Evolutionary conservation across 2,888 invertebrate genomes (phyloP), one percentile per base, ranked within the genome.

Genomic region (Leptinotarsa tumamoca): DNA sequence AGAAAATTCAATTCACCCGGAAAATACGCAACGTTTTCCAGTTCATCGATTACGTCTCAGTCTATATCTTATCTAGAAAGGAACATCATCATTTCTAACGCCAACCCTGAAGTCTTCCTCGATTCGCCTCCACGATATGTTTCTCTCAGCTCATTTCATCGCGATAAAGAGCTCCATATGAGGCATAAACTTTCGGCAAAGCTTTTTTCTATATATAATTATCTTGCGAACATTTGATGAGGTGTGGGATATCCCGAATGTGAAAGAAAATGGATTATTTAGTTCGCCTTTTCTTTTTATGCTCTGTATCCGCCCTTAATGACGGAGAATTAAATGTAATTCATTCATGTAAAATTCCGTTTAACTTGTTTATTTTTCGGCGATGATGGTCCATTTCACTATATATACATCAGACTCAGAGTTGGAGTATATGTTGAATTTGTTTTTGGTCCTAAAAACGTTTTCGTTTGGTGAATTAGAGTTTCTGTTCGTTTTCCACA

Each of bases 111-210:
- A 18, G 33, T 58, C 54, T 54, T 23, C 58, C 58, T 58, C 70
- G 21, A 18, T 54, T 69, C 56, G 58, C 70, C n/a, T 10, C 21
- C 43, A 43, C 69, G 54, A 69, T 69, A 56, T 56, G 54, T 69
- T 69, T 15, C 23, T 58, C 58, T 58, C 50, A 7, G 21, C 70
- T 49, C 49, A 49, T 70, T 70, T 70, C 70, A 61, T 33, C 15
- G 58, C 70, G 70, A 70, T 70, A 70, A 70, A 70, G 61, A 70
- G 50, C 49, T 43, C 61, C n/a, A 54, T 69, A 56, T 56, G 14
- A 17, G 18, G 54, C 33, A 58, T 70, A 33, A 58, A 70, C n/a
- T 61, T 70, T 58, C 15, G 50, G 15, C 61, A 17, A 58, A 4
- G 27, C 58, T 49, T 58, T 70, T 70, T 58, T 50, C 27, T 68